Percentiles rank a stretch among this genome's conserved stretches.
Evolutionary conservation across 2,888 invertebrate species (phyloP).

Genomic region (Xanthostigma xanthostigma): DNA sequence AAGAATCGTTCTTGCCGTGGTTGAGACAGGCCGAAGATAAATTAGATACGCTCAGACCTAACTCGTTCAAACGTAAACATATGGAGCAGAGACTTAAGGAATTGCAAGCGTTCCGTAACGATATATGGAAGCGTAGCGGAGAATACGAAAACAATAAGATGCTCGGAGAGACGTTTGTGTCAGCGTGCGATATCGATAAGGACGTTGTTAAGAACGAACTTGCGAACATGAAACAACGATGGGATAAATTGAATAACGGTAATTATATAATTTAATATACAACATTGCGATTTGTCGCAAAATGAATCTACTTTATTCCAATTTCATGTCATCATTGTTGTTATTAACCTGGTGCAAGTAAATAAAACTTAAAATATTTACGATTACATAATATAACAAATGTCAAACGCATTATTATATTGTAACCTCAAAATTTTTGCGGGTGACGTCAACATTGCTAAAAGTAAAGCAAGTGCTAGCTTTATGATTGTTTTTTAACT

Average conservation of each 20-base stretch:
- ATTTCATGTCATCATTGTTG: too few species aligned
- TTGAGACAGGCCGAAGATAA: slow-evolving; percentile 74
- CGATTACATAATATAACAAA: too few species aligned
- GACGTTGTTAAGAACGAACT: slow-evolving; percentile 75
- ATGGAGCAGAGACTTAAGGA: slow-evolving; percentile 80
- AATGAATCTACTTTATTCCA: background rate
- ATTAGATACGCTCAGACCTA: slow-evolving; percentile 59
- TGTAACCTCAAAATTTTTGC: too few species aligned
- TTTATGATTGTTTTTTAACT: too few species aligned
- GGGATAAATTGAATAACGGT: slow-evolving; percentile 80
- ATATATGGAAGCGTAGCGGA: slow-evolving; percentile 84
- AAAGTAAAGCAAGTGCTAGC: too few species aligned
- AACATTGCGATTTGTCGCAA: background rate
- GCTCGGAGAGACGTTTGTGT: slow-evolving; percentile 75
- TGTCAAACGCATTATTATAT: too few species aligned
- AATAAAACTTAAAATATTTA: too few species aligned
- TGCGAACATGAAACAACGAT: slow-evolving; percentile 66
- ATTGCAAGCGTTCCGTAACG: slow-evolving; percentile 77
- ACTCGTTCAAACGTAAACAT: slow-evolving; percentile 69
- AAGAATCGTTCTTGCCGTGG: slow-evolving; percentile 82
- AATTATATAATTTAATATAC: slow-evolving; percentile 24
- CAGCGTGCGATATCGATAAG: slow-evolving; percentile 80
- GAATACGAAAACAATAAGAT: slow-evolving; percentile 83
- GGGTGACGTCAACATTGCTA: too few species aligned
- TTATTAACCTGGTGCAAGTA: too few species aligned